Evolutionary conservation across 1,140 invertebrate genomes (phyloP).

Genomic region (Drosophila watanabei): DNA sequence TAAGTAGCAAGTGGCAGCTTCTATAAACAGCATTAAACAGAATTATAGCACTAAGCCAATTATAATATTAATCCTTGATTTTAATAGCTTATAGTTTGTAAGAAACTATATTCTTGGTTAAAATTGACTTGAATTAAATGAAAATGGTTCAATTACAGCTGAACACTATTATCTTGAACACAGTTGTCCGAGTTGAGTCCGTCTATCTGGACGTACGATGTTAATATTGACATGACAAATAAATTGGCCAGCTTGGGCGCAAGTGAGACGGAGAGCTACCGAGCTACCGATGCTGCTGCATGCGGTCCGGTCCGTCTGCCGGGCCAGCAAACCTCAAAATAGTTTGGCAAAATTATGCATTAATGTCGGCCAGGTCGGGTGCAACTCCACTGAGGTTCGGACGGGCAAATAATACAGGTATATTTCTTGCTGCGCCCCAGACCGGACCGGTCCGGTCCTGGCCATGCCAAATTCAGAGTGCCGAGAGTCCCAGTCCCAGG

Average conservation of each 20-base stretch:
- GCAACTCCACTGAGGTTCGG: slow-evolving; percentile 17
- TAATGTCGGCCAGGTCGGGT: slow-evolving; percentile 64
- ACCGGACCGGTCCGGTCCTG: slow-evolving; percentile 1
- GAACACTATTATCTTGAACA: slow-evolving; percentile 4
- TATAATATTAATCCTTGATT: not conserved
- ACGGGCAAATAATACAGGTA: slow-evolving; percentile 81
- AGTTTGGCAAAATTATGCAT: slow-evolving; percentile 84
- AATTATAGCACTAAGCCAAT: not conserved
- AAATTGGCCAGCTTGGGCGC: slow-evolving; percentile 67
- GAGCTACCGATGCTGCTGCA: slow-evolving; percentile 36
- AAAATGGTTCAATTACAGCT: not conserved
- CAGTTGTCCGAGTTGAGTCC: not conserved
- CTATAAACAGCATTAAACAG: not conserved
- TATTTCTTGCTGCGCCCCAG: slow-evolving; percentile 46
- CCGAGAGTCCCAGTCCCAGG: not conserved
- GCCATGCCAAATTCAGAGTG: slow-evolving; percentile 10
- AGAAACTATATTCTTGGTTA: no score
- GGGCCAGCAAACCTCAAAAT: slow-evolving; percentile 83
- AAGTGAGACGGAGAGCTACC: slow-evolving; percentile 17
- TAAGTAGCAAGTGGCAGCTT: slow-evolving; percentile 33
- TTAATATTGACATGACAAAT: slow-evolving; percentile 84
- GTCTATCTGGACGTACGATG: slow-evolving; percentile 45
- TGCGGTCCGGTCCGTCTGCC: slow-evolving; percentile 59
- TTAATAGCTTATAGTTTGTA: not conserved
- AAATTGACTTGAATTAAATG: not conserved